These are phyloP conservation scores for Characodon lateralis DNA, from an alignment of 2,797 vertebrate genomes.

Conservation along the genomic window DNA sequence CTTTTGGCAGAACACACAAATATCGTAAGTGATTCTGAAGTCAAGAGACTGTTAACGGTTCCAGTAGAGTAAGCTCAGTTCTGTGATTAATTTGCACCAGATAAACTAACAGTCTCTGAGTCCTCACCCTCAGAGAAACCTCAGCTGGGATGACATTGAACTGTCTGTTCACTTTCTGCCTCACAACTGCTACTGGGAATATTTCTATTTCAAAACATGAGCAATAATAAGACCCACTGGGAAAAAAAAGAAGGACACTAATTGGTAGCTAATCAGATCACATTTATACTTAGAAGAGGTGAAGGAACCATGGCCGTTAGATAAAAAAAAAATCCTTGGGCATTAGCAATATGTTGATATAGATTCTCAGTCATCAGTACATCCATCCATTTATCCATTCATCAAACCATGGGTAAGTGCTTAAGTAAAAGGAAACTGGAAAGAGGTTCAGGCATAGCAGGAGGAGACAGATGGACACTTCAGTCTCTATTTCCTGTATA, in stretches of 20 bases:
- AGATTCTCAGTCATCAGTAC: too few relatives aligned
- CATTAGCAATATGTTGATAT: not conserved
- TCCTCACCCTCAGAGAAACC: constrained; percentile 24
- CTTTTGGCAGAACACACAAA: constrained; percentile 13
- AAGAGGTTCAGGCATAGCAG: not conserved
- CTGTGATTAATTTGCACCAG: constrained; percentile 23
- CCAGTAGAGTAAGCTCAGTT: constrained; percentile 17
- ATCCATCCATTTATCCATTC: not conserved
- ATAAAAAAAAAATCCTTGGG: not conserved
- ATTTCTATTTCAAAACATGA: constrained; percentile 5
- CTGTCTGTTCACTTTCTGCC: constrained; percentile 12
- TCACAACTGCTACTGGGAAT: not conserved
- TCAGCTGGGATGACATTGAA: constrained; percentile 9
- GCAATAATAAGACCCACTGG: not conserved
- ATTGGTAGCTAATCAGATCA: constrained; percentile 23
- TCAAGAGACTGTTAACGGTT: constrained; percentile 23
- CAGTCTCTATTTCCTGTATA: not conserved
- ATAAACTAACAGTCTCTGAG: constrained; percentile 14
- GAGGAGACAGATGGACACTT: not conserved
- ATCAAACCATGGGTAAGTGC: not conserved
- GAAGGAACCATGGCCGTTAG: not conserved
- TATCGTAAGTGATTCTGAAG: constrained; percentile 13
- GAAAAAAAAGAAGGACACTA: constrained; percentile 8
- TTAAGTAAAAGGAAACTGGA: not conserved
- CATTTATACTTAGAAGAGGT: constrained; percentile 9